A percentile compares a stretch with the other conserved stretches of the same genome.
These are phyloP conservation scores for Jacana jacana DNA, from an alignment of 2,113 vertebrate genomes.

Conservation along the genomic window DNA sequence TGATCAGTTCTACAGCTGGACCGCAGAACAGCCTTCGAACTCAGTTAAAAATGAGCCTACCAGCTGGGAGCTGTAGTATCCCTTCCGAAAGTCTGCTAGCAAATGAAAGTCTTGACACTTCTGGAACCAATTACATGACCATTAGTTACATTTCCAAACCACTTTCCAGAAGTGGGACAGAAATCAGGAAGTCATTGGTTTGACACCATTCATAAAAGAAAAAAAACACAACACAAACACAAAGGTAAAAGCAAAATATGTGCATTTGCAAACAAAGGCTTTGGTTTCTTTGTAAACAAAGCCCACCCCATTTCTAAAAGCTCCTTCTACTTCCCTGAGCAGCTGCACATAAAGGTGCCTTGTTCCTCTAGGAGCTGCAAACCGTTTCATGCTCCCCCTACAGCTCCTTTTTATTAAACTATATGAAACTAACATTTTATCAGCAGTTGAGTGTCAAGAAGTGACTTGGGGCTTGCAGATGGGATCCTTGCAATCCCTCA, in stretches of 20 bases:
- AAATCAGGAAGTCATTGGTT: background rate
- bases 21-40: background rate
- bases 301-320: background rate
- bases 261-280: background rate
- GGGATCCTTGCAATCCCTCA: background rate
- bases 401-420: background rate
- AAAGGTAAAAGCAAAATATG: background rate
- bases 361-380: background rate
- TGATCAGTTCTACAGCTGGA: background rate
- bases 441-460: background rate
- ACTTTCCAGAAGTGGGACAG: background rate
- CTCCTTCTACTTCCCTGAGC: constrained; percentile 7
- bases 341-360: constrained; percentile 4
- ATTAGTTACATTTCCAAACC: background rate
- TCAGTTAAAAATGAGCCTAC: background rate
- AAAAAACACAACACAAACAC: background rate
- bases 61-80: background rate
- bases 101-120: background rate
- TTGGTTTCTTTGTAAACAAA: constrained; percentile 18
- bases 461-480: background rate
- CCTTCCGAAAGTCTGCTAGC: background rate
- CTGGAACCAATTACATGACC: background rate
- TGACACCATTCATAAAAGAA: background rate
- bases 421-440: background rate
- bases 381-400: background rate